phyloP scores from a whole-genome alignment of 2,888 invertebrate species.

The Rutpela maculata region DNA sequence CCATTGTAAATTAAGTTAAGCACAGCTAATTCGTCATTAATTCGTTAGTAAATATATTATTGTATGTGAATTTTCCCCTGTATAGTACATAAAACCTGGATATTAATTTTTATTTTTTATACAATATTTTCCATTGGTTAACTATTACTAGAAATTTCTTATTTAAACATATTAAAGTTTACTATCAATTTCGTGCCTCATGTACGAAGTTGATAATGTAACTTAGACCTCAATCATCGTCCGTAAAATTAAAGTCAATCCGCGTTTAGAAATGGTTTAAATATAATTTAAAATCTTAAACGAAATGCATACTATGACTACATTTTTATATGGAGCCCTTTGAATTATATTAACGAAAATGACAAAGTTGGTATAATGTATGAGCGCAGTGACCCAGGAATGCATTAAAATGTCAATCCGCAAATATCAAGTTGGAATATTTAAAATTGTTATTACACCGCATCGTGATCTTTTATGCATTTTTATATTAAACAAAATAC shows the following conservation, averaged over 20 bases:
- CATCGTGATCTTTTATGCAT: background rate
- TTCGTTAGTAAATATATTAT: too few species aligned
- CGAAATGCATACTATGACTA: background rate
- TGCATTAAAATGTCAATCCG: slow-evolving; percentile 35
- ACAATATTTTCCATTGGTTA: too few species aligned
- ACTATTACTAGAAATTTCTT: too few species aligned
- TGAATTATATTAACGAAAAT: slow-evolving; percentile 20
- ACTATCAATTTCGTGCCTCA: slow-evolving; percentile 2
- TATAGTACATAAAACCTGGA: too few species aligned
- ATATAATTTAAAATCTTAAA: background rate
- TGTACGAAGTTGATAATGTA: slow-evolving; percentile 7
- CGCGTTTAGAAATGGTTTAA: background rate
- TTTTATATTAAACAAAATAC: too few species aligned
- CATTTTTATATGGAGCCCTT: background rate
- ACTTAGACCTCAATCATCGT: background rate
- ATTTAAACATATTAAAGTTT: slow-evolving; percentile 15
- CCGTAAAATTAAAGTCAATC: slow-evolving; percentile 19
- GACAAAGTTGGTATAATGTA: slow-evolving; percentile 16
- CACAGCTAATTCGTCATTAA: too few species aligned
- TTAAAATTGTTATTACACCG: slow-evolving; percentile 15
- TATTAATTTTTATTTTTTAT: too few species aligned
- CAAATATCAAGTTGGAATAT: slow-evolving; percentile 29
- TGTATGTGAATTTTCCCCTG: too few species aligned
- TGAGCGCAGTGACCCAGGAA: slow-evolving; percentile 21
- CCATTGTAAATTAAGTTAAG: too few species aligned